Base-by-base conservation (phyloP, 2,888 invertebrate species). In the Cantharis lateralis region DNA sequence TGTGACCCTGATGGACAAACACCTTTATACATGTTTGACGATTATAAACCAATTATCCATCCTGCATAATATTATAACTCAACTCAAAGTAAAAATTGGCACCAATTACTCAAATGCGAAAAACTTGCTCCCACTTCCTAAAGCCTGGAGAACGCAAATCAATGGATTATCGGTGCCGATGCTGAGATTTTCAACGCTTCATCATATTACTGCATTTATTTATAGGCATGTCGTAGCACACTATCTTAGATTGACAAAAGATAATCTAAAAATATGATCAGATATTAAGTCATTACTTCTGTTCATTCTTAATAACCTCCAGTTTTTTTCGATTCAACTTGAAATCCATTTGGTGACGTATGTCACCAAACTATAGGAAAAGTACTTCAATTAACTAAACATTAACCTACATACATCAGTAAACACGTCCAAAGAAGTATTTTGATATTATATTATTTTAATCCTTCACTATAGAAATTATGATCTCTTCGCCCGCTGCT, bases 1-100 rank as follows among this genome's bases (percentile, higher is more conserved):
- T 48, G 26, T 71, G 71, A 75, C 71, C 71, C 68, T 75, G 75
- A 75, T 71, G 48, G 16, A 66, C 64, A 24, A 66, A 66, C 64
- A 66, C 64, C 64, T 66, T 66, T 66, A 66, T 16, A 66, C 24
- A 18, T 66, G 13, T 20, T 66, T 20, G 24, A 66, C 24, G 64
- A 66, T 66, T 71, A 71, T 15, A 71, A 63, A 63, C 18, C 71
- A 28, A 62, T 71, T 62, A 62, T 24, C 28, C 70, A 16, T 26
- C 68, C 26, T 28, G 26, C 68, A 68, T 68, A 24, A 24, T 24
- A 24, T 68, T 68, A 68, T 68, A 48, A 48, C 4, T n/a, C 48
- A 48, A 5, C n/a, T 48, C n/a, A 48, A 48, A n/a, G n/a, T 48
- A 48, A 48, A 48, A 48, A 48, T 48, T 48, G 48, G n/a, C 48